Conservation (phyloP, 2,113 vertebrate genomes). For the Leiothrix lutea region DNA sequence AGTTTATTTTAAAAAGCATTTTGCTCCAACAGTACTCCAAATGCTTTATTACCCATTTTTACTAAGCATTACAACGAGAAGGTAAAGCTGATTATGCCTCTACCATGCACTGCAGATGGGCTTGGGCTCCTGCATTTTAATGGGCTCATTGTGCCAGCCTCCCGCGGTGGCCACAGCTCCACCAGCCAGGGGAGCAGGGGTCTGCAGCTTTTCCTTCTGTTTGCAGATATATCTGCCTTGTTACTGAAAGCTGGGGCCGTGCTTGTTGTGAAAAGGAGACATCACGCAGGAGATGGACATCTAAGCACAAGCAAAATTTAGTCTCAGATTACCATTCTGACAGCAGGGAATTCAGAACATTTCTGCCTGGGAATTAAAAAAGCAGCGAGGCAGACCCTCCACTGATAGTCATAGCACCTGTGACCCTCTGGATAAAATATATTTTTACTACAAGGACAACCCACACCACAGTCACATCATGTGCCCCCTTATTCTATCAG, state of each 20-base stretch:
- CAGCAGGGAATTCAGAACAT: background rate
- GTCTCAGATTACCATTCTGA: background rate
- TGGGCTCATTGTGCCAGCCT: background rate
- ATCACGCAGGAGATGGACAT: background rate
- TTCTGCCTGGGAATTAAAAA: background rate
- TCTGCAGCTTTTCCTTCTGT: background rate
- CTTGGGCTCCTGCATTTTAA: background rate
- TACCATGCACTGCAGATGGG: background rate
- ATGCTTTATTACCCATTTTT: conserved; percentile 28
- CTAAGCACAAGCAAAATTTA: background rate
- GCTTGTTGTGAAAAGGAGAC: background rate
- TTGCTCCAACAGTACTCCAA: background rate
- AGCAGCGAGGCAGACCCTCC: accelerated
- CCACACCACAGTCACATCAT: accelerated
- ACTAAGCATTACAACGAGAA: conserved; percentile 4
- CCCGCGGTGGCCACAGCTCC: accelerated
- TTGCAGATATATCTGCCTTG: background rate
- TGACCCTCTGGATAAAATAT: accelerated
- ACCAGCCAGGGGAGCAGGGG: accelerated
- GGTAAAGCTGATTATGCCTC: background rate
- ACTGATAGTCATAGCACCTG: background rate
- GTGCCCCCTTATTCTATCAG: background rate
- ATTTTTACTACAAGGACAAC: background rate
- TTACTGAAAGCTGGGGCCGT: accelerated
- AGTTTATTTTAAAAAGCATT: conserved; percentile 28